Percentiles rank a stretch among this genome's conserved stretches.
Evolutionary conservation across 2,888 invertebrate species (phyloP).

Genomic region (Campaea margaritaria): DNA sequence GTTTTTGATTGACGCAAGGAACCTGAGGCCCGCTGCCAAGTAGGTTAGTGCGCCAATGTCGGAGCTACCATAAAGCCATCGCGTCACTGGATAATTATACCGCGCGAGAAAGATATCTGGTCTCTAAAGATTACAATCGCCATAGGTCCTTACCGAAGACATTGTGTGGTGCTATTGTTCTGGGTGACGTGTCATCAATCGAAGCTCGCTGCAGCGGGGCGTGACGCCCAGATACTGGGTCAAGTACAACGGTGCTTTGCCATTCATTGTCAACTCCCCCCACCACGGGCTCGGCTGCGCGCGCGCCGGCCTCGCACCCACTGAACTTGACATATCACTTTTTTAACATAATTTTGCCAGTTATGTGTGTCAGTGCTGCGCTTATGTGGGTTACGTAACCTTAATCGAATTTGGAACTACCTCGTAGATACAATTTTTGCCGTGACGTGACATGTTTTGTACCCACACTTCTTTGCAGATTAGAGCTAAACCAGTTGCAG

Average conservation of each 20-base stretch:
- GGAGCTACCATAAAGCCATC: conserved; percentile 67
- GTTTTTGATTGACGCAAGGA: conserved; percentile 71
- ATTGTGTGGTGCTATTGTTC: conserved; percentile 29
- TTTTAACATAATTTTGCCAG: conserved; percentile 69
- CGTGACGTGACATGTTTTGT: background rate
- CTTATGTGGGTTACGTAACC: conserved; percentile 47
- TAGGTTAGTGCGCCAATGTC: conserved; percentile 81
- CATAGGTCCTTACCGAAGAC: background rate
- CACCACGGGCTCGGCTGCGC: conserved; percentile 51
- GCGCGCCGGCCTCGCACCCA: conserved; percentile 72
- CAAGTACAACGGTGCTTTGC: conserved; percentile 84
- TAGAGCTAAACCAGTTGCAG: conserved; percentile 10
- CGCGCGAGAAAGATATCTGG: conserved; percentile 51
- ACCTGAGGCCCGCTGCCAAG: conserved; percentile 68
- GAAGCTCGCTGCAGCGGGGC: conserved; percentile 60
- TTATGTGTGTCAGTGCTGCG: conserved; percentile 62
- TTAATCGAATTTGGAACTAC: conserved; percentile 36
- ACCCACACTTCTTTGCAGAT: background rate
- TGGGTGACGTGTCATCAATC: conserved; percentile 69
- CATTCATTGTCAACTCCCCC: conserved; percentile 79
- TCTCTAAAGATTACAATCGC: conserved; percentile 2
- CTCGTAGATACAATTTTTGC: conserved; percentile 10
- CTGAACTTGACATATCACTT: conserved; percentile 81
- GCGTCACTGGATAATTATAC: conserved; percentile 57
- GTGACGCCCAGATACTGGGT: conserved; percentile 79